Base-by-base conservation (phyloP, 2,797 vertebrate genomes). In the Rhinichthys osculus region DNA sequence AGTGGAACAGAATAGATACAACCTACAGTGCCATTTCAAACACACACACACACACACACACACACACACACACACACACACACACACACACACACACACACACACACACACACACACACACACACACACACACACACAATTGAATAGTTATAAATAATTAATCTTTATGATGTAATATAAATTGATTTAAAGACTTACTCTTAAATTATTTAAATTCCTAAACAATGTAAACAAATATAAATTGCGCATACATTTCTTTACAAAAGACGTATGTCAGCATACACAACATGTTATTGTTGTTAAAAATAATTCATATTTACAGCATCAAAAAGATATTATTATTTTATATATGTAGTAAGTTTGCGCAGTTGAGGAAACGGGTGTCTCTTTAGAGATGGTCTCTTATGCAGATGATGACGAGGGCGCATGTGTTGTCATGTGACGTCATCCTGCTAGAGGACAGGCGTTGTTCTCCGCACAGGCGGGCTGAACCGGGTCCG, bases 371-470 rank as follows among this genome's bases (percentile, higher is more conserved):
- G 21, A 0, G 50, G 7, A 33, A 47, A 44, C 38, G 10, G 1
- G 4, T 30, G 67, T 59, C 83, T 79, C 52, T 85, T 79, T 64
- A 40, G 62, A 21, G 76, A 79, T 27, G 76, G 52, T 77, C 33
- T 72, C 59, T 77, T 21, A n/a, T 59, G 82, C 64, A 50, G 35
- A 13, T 57, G 62, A 40, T 59, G 50, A 57, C 69, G 27, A 74
- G 67, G 82, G 84, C 81, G 84, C 33, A 21, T 84, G 88, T 83
- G 90, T 50, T 77, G 83, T 82, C 90, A 67, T 88, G 87, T 88
- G 91, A 94, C 95, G 95, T 95, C 94, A 95, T 93, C 93, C 93
- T 92, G 92, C 92, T 88, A 87, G 80, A 81, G 83, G 83, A 89
- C 81, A 89, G 89, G 86, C 86, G 87, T 89, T 82, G 86, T 86